These are phyloP conservation scores for Boulengeromyrus knoepffleri DNA, from an alignment of 2,113 vertebrate species.

Conservation along the genomic window DNA sequence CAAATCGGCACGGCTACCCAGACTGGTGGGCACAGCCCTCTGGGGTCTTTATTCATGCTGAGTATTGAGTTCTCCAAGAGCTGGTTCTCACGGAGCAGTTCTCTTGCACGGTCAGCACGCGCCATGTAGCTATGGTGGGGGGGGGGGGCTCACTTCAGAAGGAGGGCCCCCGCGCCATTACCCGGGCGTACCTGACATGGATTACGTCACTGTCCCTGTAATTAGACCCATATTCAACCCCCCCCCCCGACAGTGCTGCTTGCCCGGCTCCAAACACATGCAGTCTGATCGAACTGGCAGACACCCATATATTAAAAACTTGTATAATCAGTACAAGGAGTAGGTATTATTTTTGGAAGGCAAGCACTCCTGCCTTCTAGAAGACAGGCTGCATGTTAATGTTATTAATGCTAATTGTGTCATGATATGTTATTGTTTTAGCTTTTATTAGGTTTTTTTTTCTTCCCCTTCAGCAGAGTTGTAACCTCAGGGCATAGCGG, in stretches of 20 bases:
- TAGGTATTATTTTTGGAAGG: constrained; percentile 15
- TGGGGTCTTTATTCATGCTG: not conserved
- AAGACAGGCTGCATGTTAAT: not conserved
- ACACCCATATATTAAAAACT: not conserved
- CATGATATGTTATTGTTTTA: not conserved
- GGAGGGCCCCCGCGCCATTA: not conserved
- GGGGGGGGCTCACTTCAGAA: not conserved
- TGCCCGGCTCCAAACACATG: not conserved
- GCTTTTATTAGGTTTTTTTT: not conserved
- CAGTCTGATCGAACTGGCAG: constrained; percentile 20
- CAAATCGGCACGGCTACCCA: not conserved
- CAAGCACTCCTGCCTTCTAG: too few relatives aligned
- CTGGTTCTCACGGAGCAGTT: not conserved
- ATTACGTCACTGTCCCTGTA: constrained; percentile 56
- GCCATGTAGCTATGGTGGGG: not conserved
- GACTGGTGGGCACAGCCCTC: not conserved
- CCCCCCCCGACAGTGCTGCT: not conserved
- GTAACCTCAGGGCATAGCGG: not conserved
- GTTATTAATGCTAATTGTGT: not conserved
- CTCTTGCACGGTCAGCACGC: not conserved
- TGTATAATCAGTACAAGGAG: constrained; percentile 9
- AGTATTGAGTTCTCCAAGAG: not conserved
- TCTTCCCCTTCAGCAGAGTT: not conserved
- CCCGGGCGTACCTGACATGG: constrained; percentile 51
- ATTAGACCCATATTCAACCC: constrained; percentile 43